Evolutionary conservation across 2,888 invertebrate species (phyloP).

Genomic region (Eristalinus aeneus): DNA sequence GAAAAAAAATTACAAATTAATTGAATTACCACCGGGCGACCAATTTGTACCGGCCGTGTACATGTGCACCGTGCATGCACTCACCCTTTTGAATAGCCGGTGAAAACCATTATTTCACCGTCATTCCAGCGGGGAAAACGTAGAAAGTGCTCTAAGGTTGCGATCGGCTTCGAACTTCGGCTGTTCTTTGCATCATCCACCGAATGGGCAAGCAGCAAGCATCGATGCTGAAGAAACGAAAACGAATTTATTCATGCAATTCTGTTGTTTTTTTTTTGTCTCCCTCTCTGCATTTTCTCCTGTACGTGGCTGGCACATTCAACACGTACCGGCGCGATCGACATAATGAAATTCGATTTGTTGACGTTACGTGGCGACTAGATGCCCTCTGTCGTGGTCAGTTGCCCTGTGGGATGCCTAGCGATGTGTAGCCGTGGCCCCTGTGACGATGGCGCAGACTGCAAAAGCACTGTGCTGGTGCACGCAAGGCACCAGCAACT

Average conservation of each 20-base stretch:
- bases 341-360: constrained; percentile 6
- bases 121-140: constrained; percentile 20
- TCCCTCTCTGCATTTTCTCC: constrained; percentile 10
- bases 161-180: background rate
- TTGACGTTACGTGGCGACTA: background rate
- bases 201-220: constrained; percentile 24
- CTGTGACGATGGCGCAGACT: background rate
- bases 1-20: background rate
- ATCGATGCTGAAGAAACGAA: constrained; percentile 32
- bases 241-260: constrained; percentile 30
- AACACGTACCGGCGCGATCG: constrained; percentile 10
- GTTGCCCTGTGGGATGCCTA: background rate
- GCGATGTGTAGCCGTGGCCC: background rate
- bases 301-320: constrained; percentile 21
- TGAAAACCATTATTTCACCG: constrained; percentile 18
- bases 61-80: background rate
- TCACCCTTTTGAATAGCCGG: constrained; percentile 1
- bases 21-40: background rate
- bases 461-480: background rate
- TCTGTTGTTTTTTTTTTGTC: background rate
- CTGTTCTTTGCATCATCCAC: constrained; percentile 25
- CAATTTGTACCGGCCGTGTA: background rate
- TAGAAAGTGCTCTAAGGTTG: constrained; percentile 28
- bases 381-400: constrained; percentile 25
- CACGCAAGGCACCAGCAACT: background rate